Evolutionary conservation across 2,113 vertebrate species (phyloP).

Genomic region (Lepus americanus): DNA sequence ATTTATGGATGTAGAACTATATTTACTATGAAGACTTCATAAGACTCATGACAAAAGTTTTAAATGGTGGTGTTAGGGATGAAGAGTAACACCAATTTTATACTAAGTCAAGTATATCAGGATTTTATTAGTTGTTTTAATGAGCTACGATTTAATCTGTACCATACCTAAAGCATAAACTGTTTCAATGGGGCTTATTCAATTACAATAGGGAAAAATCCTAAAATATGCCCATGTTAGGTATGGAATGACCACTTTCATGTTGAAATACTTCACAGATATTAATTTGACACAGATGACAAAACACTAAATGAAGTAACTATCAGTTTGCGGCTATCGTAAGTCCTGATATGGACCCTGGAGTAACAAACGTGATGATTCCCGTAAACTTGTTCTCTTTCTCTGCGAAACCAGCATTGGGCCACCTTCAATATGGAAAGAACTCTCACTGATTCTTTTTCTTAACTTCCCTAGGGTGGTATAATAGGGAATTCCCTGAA

Average conservation of each 20-base stretch:
- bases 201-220: not conserved
- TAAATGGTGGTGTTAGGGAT: not conserved
- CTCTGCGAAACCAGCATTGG: not conserved
- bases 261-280: not conserved
- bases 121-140: not conserved
- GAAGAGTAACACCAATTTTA: not conserved
- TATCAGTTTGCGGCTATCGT: not conserved
- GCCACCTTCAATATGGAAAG: not conserved
- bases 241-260: not conserved
- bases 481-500: slow-evolving; percentile 19
- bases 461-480: not conserved
- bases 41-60: not conserved
- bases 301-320: not conserved
- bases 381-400: not conserved
- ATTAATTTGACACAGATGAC: not conserved
- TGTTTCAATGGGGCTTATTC: slow-evolving; percentile 37
- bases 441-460: not conserved
- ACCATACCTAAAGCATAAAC: not conserved
- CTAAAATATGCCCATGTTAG: not conserved
- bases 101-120: not conserved
- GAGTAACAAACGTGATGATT: not conserved
- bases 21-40: not conserved
- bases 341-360: not conserved
- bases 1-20: not conserved
- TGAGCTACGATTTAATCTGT: not conserved